Conservation (phyloP, 2,113 vertebrate species). For the Lophius piscatorius region DNA sequence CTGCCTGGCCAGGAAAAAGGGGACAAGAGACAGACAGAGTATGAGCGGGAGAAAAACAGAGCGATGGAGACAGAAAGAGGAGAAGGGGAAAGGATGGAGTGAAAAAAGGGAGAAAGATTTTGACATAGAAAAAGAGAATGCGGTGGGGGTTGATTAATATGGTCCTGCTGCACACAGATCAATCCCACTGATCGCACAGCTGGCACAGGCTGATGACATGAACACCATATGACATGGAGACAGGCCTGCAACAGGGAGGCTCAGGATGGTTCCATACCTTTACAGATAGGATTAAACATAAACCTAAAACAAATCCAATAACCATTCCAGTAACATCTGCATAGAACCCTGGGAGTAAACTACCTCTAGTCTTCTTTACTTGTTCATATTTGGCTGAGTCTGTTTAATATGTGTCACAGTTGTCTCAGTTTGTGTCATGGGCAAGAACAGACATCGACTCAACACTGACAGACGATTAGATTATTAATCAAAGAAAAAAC, state of each 20-base stretch:
- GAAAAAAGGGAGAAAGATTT: slow-evolving; percentile 1
- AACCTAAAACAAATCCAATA: slow-evolving; percentile 70
- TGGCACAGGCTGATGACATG: slow-evolving; percentile 68
- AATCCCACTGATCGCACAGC: slow-evolving; percentile 76
- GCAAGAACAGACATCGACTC: no score
- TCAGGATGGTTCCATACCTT: slow-evolving; percentile 64
- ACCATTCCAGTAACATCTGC: slow-evolving; percentile 61
- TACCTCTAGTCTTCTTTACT: no score
- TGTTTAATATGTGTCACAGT: no score
- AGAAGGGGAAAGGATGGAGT: slow-evolving; percentile 16
- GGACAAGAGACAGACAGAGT: slow-evolving; percentile 35
- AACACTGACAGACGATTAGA: no score
- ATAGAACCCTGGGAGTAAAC: slow-evolving; percentile 26
- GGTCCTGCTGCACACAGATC: slow-evolving; percentile 68
- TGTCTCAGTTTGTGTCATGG: no score
- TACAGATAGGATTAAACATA: slow-evolving; percentile 60
- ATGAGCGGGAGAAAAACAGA: slow-evolving; percentile 33
- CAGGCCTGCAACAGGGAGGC: slow-evolving; percentile 49
- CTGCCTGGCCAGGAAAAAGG: slow-evolving; percentile 55
- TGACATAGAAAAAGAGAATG: slow-evolving; percentile 13
- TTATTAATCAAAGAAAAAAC: no score
- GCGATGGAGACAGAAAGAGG: background rate
- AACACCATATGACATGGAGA: slow-evolving; percentile 67
- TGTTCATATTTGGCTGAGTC: no score
- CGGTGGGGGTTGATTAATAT: slow-evolving; percentile 44